Percentiles rank a stretch among this genome's conserved stretches.
Evolutionary conservation across 2,113 vertebrate species (phyloP).

Genomic region (Scopus umbretta): DNA sequence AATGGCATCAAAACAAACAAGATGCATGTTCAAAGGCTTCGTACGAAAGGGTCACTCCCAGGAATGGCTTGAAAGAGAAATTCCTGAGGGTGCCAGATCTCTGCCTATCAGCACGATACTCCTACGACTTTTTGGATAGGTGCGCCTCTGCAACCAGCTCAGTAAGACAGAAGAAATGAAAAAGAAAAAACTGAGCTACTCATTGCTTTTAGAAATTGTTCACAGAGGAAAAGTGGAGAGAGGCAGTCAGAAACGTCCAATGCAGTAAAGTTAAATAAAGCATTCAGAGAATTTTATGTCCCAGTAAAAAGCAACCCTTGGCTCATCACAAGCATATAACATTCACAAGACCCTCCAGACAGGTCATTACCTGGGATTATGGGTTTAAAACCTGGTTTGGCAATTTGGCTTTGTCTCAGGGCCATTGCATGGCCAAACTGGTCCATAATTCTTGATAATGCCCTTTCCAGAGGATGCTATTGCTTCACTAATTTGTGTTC

Average conservation of each 20-base stretch:
- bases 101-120: neutral
- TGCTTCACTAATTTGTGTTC: constrained; percentile 23
- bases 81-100: neutral
- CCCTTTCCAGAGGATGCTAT: neutral
- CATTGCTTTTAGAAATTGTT: neutral
- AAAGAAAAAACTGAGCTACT: neutral
- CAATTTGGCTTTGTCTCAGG: constrained; percentile 53
- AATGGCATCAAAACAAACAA: neutral
- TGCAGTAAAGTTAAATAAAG: constrained; percentile 42
- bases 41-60: neutral
- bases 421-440: constrained; percentile 18
- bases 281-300: constrained; percentile 58
- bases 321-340: constrained; percentile 45
- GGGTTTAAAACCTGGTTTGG: constrained; percentile 4
- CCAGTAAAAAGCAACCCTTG: constrained; percentile 24
- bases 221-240: neutral
- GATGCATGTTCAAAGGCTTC: neutral
- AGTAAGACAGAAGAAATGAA: neutral
- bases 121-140: neutral
- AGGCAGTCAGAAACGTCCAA: neutral
- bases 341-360: constrained; percentile 1
- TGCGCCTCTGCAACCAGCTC: neutral
- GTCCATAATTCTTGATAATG: constrained; percentile 34
- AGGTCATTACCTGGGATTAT: constrained; percentile 25
- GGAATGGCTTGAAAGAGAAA: neutral